Conservation (phyloP, 35 echinoderm and acorn worm species). For the Acanthaster planci region DNA sequence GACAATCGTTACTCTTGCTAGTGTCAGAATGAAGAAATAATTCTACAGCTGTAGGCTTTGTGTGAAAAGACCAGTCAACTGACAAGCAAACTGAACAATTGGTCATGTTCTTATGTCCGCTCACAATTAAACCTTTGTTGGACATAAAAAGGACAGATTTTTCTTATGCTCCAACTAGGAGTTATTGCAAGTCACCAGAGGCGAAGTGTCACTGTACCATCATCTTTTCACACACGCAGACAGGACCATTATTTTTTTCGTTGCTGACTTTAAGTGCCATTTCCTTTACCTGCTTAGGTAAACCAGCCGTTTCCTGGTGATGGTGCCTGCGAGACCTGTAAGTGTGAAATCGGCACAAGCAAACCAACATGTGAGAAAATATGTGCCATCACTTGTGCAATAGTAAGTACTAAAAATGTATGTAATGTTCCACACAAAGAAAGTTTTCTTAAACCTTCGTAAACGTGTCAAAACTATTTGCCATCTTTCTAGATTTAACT, state of each 20-base stretch:
- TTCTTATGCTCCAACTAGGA: background rate
- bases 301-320: background rate
- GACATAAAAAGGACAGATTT: background rate
- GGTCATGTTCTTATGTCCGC: too few relatives aligned
- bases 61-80: background rate
- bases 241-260: too few relatives aligned
- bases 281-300: background rate
- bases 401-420: background rate
- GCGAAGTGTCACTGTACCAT: too few relatives aligned
- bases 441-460: too few relatives aligned
- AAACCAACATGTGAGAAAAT: conserved; percentile 16
- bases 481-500: too few relatives aligned
- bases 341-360: background rate
- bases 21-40: too few relatives aligned
- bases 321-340: background rate
- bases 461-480: too few relatives aligned
- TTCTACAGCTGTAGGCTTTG: too few relatives aligned
- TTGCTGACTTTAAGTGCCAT: background rate
- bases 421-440: too few relatives aligned
- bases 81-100: background rate
- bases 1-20: too few relatives aligned
- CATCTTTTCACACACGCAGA: too few relatives aligned
- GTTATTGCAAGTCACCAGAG: too few relatives aligned
- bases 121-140: background rate
- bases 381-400: background rate